These are phyloP conservation scores for Arenaria interpres DNA, from an alignment of 2,113 vertebrate species.

Conservation along the genomic window DNA sequence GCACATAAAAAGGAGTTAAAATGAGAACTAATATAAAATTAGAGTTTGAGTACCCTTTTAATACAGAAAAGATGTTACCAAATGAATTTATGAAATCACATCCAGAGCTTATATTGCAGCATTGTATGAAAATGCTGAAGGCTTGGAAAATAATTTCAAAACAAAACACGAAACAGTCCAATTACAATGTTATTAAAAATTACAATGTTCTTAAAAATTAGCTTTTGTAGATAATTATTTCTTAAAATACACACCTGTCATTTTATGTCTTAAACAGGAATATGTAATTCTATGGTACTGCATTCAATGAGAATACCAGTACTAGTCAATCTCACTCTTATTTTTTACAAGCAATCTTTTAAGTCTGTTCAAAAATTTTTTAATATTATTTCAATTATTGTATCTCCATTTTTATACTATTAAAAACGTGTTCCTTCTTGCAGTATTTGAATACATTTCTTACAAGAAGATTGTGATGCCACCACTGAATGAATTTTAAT, in stretches of 20 bases:
- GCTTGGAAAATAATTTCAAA: neutral
- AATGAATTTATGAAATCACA: neutral
- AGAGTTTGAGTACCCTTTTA: neutral
- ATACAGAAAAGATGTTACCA: neutral
- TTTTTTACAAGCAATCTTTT: neutral
- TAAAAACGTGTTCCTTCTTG: neutral
- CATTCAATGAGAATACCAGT: neutral
- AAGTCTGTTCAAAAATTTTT: neutral
- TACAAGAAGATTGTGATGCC: neutral
- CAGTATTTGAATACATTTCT: neutral
- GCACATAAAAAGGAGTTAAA: neutral
- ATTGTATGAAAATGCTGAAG: neutral
- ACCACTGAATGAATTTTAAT: neutral
- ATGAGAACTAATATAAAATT: neutral
- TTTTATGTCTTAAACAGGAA: neutral
- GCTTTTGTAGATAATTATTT: neutral
- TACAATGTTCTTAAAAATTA: neutral
- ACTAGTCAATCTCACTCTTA: neutral
- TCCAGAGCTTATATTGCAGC: neutral
- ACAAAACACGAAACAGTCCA: neutral
- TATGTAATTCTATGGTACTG: neutral
- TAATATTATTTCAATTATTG: neutral
- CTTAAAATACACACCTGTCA: neutral
- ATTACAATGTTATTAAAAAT: neutral
- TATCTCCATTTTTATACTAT: neutral